Conservation (phyloP, 2,797 vertebrate genomes). For the Enteromius viviparus region DNA sequence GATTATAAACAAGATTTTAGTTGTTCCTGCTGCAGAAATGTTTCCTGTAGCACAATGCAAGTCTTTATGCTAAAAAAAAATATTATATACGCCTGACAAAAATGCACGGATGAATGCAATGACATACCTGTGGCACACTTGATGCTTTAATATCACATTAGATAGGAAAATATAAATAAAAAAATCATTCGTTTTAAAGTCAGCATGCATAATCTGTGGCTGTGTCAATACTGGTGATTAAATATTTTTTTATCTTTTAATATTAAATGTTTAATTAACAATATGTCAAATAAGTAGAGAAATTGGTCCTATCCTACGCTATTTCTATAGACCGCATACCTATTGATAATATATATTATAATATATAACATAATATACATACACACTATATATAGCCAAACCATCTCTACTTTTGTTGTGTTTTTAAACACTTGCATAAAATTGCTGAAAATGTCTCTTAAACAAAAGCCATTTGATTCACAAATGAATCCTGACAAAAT, state of each 20-base stretch:
- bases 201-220: not conserved
- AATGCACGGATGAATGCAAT: not conserved
- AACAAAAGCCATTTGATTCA: not conserved
- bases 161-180: not conserved
- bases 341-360: not conserved
- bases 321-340: not conserved
- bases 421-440: not conserved
- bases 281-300: not conserved
- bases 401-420: not conserved
- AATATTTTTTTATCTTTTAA: not conserved
- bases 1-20: not conserved
- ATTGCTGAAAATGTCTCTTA: not conserved
- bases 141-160: not conserved
- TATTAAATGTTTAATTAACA: not conserved
- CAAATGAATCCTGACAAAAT: not conserved
- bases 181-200: not conserved
- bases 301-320: no score
- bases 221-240: not conserved
- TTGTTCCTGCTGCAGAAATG: not conserved
- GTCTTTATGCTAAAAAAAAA: not conserved
- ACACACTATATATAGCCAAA: not conserved
- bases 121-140: not conserved
- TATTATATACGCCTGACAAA: not conserved
- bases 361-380: not conserved
- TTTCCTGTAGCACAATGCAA: not conserved